Evolutionary conservation across 2,888 invertebrate genomes (phyloP), one percentile per base, ranked within the genome.

Genomic region (Ceramica pisi): DNA sequence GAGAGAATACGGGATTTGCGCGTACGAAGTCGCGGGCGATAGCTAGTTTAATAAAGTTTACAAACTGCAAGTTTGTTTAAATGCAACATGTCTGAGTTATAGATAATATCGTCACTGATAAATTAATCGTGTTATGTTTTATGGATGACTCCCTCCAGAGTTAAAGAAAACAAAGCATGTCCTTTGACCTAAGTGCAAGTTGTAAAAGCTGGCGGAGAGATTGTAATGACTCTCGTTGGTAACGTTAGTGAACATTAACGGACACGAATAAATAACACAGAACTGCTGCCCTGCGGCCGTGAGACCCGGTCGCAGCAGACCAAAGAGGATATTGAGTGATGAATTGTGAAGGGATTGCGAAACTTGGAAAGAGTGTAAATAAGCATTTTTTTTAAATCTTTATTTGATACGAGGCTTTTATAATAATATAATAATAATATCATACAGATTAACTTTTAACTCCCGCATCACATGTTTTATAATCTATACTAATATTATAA

Each of bases 61-160:
- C 23, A 41, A 62, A 62, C 10, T 21, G 1, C 9, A 41, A 14
- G 46, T 19, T 63, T 59, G 50, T 67, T 62, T 48, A 51, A 68
- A 62, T 23, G n/a, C 50, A 41, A 23, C 53, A 53, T 51, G 62
- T 16, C 16, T 69, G 41, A 35, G 41, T 38, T 59, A 19, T 44
- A 60, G 53, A 63, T 60, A 63, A 60, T 59, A 63, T 48, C 14
- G 26, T 41, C 35, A 77, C 56, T 62, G 63, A 75, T 75, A 75
- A 75, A 71, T n/a, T n/a, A 56, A 50, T n/a, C n/a, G 44, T 75
- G 74, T 65, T 65, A 31, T 74, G 65, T 38, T 50, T 75, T 35
- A 41, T 38, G 21, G 23, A 51, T 59, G 57, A 61, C 55, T 61
- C 31, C 59, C 19, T 60, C 59, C 7, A 26, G 50, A 59, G 31